phyloP scores from a whole-genome alignment of 2,113 vertebrate genomes.

The Fregata magnificens region DNA sequence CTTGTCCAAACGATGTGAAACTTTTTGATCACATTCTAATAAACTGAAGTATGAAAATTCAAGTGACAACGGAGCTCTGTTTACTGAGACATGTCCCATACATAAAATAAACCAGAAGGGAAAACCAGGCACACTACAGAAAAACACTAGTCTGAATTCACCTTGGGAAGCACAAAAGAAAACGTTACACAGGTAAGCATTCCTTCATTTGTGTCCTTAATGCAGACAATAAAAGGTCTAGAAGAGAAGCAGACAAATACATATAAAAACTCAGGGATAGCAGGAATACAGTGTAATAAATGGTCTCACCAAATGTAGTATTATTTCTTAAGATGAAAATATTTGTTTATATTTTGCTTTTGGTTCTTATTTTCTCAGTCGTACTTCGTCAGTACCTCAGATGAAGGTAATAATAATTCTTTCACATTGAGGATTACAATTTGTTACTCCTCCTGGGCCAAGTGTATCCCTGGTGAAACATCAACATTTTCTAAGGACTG shows the following conservation, averaged over 20 bases:
- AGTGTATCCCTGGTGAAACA: background rate
- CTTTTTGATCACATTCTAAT: background rate
- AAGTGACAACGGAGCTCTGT: background rate
- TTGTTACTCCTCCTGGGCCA: background rate
- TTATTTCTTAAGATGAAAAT: background rate
- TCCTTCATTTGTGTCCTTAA: background rate
- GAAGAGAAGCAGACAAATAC: background rate
- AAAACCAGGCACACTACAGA: background rate
- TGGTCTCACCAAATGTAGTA: background rate
- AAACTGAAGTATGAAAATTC: background rate
- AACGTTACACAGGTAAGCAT: background rate
- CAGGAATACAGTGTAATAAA: background rate
- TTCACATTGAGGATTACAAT: background rate
- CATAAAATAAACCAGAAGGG: background rate
- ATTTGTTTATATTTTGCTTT: background rate
- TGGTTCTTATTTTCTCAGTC: background rate
- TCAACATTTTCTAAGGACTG: background rate
- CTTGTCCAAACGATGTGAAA: background rate
- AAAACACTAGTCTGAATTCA: background rate
- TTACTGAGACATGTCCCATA: background rate
- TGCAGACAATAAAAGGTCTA: background rate
- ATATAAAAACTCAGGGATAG: background rate
- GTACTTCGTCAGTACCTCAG: background rate
- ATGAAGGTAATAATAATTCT: background rate
- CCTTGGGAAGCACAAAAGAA: background rate